Conservation (phyloP, 2,113 vertebrate genomes). For the Proteles cristata region DNA sequence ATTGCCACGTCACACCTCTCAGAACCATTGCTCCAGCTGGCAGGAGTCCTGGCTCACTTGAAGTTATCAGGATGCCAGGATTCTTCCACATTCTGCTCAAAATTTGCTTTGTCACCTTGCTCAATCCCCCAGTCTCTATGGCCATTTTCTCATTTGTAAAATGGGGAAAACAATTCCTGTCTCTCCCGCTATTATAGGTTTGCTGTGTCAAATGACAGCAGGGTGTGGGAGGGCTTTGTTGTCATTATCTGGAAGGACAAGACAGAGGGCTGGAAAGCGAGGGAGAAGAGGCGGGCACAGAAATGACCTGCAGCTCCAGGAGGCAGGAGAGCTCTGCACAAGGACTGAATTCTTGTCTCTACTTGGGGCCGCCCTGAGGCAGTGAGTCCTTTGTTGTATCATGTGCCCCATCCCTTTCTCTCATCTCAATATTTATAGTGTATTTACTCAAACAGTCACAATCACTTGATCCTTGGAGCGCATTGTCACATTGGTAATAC, state of each 20-base stretch:
- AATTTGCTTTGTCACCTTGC: background rate
- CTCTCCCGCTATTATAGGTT: background rate
- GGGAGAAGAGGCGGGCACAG: accelerated
- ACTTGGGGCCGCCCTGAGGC: background rate
- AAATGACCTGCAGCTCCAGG: background rate
- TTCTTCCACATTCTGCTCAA: background rate
- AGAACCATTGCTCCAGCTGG: background rate
- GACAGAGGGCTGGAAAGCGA: background rate
- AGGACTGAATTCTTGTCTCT: background rate
- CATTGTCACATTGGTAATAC: background rate
- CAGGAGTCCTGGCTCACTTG: background rate
- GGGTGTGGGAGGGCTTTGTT: background rate
- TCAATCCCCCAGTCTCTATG: background rate
- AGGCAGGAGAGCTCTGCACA: background rate
- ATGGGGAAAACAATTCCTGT: background rate
- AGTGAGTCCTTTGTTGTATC: background rate
- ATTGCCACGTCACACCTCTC: background rate
- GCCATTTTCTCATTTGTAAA: background rate
- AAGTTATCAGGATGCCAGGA: background rate
- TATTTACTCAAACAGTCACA: background rate
- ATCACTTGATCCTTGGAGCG: background rate
- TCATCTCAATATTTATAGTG: background rate
- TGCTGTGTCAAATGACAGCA: background rate
- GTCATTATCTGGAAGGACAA: background rate
- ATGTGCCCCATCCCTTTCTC: background rate